Base-by-base conservation (phyloP, 64 coral and sea anemone genomes). In the Acropora yongei region DNA sequence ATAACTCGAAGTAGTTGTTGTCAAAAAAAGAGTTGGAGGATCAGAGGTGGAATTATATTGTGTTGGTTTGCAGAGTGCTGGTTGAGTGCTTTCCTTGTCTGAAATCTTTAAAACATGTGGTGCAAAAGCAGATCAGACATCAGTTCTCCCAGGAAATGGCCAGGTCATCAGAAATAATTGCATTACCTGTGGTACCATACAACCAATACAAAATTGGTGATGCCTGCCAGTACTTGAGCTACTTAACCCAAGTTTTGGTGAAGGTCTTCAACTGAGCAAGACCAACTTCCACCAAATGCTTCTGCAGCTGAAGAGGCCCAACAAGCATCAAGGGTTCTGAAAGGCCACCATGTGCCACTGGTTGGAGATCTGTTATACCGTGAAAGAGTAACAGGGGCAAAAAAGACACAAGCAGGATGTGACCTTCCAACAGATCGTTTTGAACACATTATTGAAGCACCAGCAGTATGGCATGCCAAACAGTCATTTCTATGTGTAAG, bases 401-500 rank as follows among this genome's bases (percentile, higher is more conserved):
- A 94, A 58, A 89, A 89, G 44, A 94, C 92, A 4, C 16, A 30
- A 47, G 45, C 45, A 47, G 74, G 74, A 14, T 76, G 74, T 76
- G 74, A 76, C 74, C 2, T 13, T 8, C 39, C 3, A 41, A 43
- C 45, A 9, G 74, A 76, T 1, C 20, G 74, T 8, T 76, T 76
- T 20, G 45, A 76, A 10, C 39, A 76, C 74, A 76, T 76, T 43
- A 14, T 76, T 17, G 74, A 76, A 76, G 42, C 47, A 46, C 86
- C 78, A 57, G 87, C 92, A 68, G 49, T 89, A 49, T 94, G 92
- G 86, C 92, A 94, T 74, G 57, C 86, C 42, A 94, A 94, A 57
- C 92, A 94, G 47, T 89, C 92, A 8, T 94, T 89, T 66, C 30
- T 94, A 8, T 63, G 63, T 68, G 87, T 94, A 46, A 77, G 80